phyloP scores from a whole-genome alignment of 2,113 vertebrate species.

The Oxyura jamaicensis region DNA sequence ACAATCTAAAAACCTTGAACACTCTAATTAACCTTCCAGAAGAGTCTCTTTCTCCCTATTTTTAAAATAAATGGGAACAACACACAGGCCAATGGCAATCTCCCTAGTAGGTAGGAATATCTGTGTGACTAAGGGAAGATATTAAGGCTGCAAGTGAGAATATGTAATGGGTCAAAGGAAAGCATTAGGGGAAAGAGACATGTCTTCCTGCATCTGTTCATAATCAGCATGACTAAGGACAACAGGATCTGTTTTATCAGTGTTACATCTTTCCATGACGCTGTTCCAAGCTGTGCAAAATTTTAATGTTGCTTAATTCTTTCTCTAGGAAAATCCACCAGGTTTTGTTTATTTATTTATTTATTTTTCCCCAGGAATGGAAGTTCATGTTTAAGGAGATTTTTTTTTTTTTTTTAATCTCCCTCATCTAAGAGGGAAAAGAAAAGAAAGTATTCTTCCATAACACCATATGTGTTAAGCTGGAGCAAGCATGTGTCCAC shows the following conservation, averaged over 20 bases:
- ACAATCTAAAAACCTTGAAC: neutral
- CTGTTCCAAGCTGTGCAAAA: neutral
- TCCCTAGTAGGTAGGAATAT: neutral
- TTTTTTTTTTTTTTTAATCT: neutral
- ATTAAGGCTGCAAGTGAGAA: neutral
- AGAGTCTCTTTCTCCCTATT: neutral
- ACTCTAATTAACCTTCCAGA: neutral
- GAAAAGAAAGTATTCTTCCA: neutral
- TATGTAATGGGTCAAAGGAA: neutral
- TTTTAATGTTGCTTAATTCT: neutral
- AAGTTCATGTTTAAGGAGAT: neutral
- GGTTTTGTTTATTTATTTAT: neutral
- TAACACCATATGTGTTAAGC: neutral
- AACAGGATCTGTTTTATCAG: neutral
- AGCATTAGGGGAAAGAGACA: neutral
- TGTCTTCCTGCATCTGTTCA: neutral
- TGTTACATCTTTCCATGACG: neutral
- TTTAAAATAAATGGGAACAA: neutral
- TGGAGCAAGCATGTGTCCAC: neutral
- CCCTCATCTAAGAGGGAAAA: neutral
- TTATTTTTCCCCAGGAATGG: neutral
- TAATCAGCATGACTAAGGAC: neutral
- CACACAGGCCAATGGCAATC: neutral
- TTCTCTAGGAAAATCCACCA: neutral
- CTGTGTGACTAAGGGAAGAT: neutral